Evolutionary conservation across 1,140 invertebrate species (phyloP), one percentile per base, ranked within the genome.

Genomic region (Aphelinus certus): DNA sequence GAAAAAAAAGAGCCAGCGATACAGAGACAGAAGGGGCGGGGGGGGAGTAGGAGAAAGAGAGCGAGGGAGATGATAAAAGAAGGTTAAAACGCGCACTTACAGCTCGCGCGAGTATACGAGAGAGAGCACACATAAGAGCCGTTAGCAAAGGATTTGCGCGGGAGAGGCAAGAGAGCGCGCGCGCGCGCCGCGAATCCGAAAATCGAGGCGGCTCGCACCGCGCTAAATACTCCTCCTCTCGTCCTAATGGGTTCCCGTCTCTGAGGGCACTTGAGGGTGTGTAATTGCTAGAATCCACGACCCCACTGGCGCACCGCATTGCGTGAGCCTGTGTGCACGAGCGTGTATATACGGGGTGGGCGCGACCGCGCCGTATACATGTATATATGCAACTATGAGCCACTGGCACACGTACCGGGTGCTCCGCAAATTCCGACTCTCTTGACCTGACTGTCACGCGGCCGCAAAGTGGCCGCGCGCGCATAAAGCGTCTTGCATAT

Each of bases 221-320:
- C 67, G 62, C 46, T 75, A 75, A 75, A 75, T 48, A 65, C 82
- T 81, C 79, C 78, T 81, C 76, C 82, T 84, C 81, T 85, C 79
- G 81, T 84, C 83, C 84, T 88, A 87, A 87, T 88, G 87, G 87
- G 84, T 75, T 82, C 81, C 82, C 83, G 81, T 83, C 81, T 81
- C 80, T 79, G 77, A 87, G 83, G 81, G 82, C 78, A 83, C 86
- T 88, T 80, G 82, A 87, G 83, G 83, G 81, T 79, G 81, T 87
- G 86, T 88, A 88, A 88, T 88, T 88, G 85, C 86, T 87, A 84
- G 84, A 86, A 87, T 87, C 85, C 81, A 86, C 83, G 83, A 85
- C 82, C 84, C 85, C 78, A 83, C 80, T 82, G 83, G 81, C 85
- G 84, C 78, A 85, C 81, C 83, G 81, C 83, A 84, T 86, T 85